Evolutionary conservation across 2,113 vertebrate genomes (phyloP).

Genomic region (Pycnonotus jocosus): DNA sequence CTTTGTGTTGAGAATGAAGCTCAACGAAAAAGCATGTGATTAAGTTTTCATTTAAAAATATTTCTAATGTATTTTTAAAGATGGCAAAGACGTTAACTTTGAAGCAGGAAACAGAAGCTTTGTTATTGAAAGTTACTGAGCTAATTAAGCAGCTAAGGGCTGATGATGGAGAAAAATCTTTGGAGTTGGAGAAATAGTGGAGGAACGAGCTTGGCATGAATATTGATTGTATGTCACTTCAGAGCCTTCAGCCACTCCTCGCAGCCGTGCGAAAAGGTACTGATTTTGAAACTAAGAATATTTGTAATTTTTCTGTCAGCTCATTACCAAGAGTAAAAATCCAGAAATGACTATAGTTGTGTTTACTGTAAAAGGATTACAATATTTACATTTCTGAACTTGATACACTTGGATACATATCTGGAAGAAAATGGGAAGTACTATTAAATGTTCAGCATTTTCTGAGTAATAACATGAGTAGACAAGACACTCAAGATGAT

Average conservation of each 20-base stretch:
- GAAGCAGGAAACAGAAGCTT: slow-evolving; percentile 71
- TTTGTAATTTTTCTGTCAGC: neutral
- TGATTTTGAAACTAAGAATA: neutral
- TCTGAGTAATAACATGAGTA: neutral
- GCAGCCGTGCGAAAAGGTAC: slow-evolving; percentile 77
- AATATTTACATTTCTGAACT: neutral
- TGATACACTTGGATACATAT: neutral
- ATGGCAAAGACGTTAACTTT: slow-evolving; percentile 44
- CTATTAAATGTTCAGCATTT: neutral
- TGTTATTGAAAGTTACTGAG: slow-evolving; percentile 76
- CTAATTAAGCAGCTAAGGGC: slow-evolving; percentile 82
- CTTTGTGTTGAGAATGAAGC: neutral
- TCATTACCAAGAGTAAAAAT: neutral
- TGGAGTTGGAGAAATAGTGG: slow-evolving; percentile 71
- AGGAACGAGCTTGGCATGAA: slow-evolving; percentile 62
- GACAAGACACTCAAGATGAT: neutral
- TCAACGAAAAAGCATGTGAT: neutral
- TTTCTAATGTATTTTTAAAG: slow-evolving; percentile 62
- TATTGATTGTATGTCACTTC: slow-evolving; percentile 73
- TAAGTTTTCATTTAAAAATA: slow-evolving; percentile 18
- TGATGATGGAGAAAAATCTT: slow-evolving; percentile 75
- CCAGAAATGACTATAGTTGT: neutral
- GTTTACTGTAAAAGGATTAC: neutral
- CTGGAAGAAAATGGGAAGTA: neutral
- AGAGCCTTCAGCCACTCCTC: slow-evolving; percentile 77